phyloP scores from a whole-genome alignment of 2,797 vertebrate genomes.

The Ptychadena robeensis region DNA sequence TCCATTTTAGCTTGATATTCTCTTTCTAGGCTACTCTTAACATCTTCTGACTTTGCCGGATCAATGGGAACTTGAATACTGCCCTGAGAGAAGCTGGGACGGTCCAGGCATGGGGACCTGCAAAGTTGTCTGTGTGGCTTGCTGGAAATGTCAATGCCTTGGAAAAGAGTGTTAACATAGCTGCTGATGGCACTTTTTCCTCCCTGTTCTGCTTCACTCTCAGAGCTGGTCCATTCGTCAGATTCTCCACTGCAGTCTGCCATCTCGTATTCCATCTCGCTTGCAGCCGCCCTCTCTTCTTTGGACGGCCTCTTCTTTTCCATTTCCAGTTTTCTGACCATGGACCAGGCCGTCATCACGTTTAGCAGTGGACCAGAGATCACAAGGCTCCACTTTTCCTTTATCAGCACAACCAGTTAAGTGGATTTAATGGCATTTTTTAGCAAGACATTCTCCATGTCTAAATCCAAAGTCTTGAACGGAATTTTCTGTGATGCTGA shows the following conservation, averaged over 20 bases:
- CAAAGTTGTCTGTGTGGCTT: slow-evolving; percentile 95
- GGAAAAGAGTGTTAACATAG: slow-evolving; percentile 67
- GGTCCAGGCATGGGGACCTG: slow-evolving; percentile 93
- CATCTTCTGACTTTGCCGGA: slow-evolving; percentile 79
- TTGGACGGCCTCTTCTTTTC: slow-evolving; percentile 87
- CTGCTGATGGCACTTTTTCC: slow-evolving; percentile 66
- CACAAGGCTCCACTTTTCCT: slow-evolving; percentile 81
- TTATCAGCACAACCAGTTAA: slow-evolving; percentile 77
- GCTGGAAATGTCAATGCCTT: slow-evolving; percentile 79
- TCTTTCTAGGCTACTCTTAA: slow-evolving; percentile 75
- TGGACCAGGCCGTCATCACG: slow-evolving; percentile 91
- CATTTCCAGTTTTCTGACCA: slow-evolving; percentile 94
- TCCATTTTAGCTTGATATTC: slow-evolving; percentile 98
- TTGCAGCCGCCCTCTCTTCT: slow-evolving; percentile 81
- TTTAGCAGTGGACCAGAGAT: slow-evolving; percentile 78
- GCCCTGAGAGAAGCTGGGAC: slow-evolving; percentile 94
- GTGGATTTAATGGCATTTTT: slow-evolving; percentile 71
- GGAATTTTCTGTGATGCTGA: slow-evolving; percentile 71
- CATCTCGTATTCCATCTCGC: slow-evolving; percentile 62
- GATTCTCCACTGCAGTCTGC: slow-evolving; percentile 76
- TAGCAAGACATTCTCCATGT: slow-evolving; percentile 70
- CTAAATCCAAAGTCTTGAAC: slow-evolving; percentile 71
- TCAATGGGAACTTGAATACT: slow-evolving; percentile 83
- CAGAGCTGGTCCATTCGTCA: slow-evolving; percentile 91
- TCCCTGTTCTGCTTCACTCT: slow-evolving; percentile 84